Evolutionary conservation across 1,140 invertebrate species (phyloP), one percentile per base, ranked within the genome.

Genomic region (Orchestia grillus): DNA sequence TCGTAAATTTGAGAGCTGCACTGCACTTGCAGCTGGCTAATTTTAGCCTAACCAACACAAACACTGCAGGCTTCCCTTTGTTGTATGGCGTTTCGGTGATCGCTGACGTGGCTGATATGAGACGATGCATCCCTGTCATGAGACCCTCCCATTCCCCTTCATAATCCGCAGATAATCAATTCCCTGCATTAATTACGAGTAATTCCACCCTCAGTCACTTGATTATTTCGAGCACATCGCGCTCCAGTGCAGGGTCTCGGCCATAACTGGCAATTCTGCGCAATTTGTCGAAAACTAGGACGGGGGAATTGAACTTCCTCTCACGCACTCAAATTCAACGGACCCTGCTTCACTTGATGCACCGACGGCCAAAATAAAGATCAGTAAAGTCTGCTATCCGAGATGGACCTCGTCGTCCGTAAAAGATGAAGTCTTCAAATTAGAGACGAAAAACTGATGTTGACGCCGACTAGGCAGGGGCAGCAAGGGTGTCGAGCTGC

Each of bases 101-200:
- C n/a, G 88, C 88, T 90, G 8, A 90, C 88, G n/a, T 36, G 36
- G n/a, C 43, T 90, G 88, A 42, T 90, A 41, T 36, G 88, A 40
- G 92, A 45, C 92, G 44, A 94, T 94, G 44, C 23, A 94, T 94
- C 92, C 43, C 44, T 45, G 92, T 94, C 92, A 45, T 45, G 92
- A 90, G 92, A 28, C 44, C 43, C 92, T 47, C 92, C 0, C 43
- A 94, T 94, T 94, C 92, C 92, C 92, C 92, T 94, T 94, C 92
- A 94, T 94, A 94, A 94, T 94, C 92, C 92, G 44, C 43, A 94
- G 43, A 94, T 94, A 94, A 94, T 94, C 92, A 94, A 94, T 94
- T 94, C 92, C 92, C 44, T 94, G 92, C 92, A 94, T 94, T 44
- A 94, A 94, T 94, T 94, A 94, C 92, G 92, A 94, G 44, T 45